Base-by-base conservation (phyloP, 2,888 invertebrate genomes). In the Tinea trinotella region DNA sequence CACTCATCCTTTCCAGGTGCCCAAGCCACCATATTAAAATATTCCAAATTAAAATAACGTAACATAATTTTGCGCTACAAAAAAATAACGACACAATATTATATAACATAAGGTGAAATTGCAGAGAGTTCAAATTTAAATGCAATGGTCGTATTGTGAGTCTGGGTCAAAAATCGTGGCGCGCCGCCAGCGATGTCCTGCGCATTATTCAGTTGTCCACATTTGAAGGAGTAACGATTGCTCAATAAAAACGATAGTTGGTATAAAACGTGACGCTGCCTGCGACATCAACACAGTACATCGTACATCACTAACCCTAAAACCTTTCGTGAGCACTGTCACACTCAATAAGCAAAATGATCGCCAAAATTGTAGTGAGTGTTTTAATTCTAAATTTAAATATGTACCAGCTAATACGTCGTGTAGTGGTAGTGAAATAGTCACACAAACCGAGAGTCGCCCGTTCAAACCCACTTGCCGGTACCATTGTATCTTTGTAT, bases 341-440 rank as follows among this genome's bases (percentile, higher is more conserved):
- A 83, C 81, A 64, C 58, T 67, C 59, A 61, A 62, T 67, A 71
- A 76, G 76, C 74, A 83, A 71, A 83, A 85, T 85, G 85, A 79
- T 85, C 76, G 82, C 83, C 83, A 84, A 84, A 77, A 81, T 83
- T 73, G 65, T 82, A 70, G 85, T 85, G 63, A 84, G 85, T 70
- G 19, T 40, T 15, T 2, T 22, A 22, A 22, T 22, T 5, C 7
- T 22, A n/a, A n/a, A n/a, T n/a, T n/a, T n/a, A n/a, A n/a, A n/a
- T n/a, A n/a, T n/a, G n/a, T n/a, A n/a, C n/a, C n/a, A n/a, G n/a
- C n/a, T n/a, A n/a, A n/a, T n/a, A n/a, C n/a, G n/a, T n/a, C n/a
- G n/a, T n/a, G n/a, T n/a, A n/a, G n/a, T n/a, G n/a, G n/a, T n/a
- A n/a, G n/a, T n/a, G n/a, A n/a, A n/a, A n/a, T n/a, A n/a, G n/a